Evolutionary conservation across 2,797 vertebrate genomes (phyloP).

Genomic region (Apodemus agrarius): DNA sequence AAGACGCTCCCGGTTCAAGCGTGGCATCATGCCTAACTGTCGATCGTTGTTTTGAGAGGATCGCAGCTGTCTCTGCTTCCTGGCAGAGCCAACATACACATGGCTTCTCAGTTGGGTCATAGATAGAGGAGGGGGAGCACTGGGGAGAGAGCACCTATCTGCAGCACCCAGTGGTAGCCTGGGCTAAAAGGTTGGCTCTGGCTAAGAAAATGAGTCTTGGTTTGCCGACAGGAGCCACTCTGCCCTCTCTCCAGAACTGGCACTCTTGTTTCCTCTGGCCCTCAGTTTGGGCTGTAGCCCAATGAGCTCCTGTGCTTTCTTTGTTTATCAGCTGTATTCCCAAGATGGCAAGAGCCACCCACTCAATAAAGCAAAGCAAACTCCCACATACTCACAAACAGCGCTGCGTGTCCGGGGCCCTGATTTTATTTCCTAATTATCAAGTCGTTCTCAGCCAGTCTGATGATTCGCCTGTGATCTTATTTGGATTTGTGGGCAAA

Average conservation of each 20-base stretch:
- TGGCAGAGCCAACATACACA: background rate
- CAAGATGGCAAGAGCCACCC: conserved; percentile 38
- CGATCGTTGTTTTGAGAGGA: background rate
- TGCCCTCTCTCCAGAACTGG: background rate
- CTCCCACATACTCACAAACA: conserved; percentile 44
- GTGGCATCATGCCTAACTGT: background rate
- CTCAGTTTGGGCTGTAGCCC: conserved; percentile 14
- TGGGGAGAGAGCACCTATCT: background rate
- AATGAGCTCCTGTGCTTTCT: conserved; percentile 46
- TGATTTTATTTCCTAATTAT: conserved; percentile 66
- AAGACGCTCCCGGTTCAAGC: background rate
- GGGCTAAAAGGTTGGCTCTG: background rate
- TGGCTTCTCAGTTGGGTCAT: background rate
- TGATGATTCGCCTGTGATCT: conserved; percentile 23
- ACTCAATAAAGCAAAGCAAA: conserved; percentile 63
- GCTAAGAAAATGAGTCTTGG: background rate
- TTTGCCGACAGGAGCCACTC: background rate
- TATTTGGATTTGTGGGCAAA: conserved; percentile 69
- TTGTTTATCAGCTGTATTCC: conserved; percentile 54
- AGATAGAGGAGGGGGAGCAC: fast-evolving
- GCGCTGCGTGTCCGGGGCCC: conserved; percentile 16
- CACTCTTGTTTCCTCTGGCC: background rate
- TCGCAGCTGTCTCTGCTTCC: background rate
- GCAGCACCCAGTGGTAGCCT: fast-evolving
- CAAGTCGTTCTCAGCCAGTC: conserved; percentile 52